Evolutionary conservation across 2,888 invertebrate genomes (phyloP), one percentile per base, ranked within the genome.

Genomic region (Rhogogaster chlorosoma): DNA sequence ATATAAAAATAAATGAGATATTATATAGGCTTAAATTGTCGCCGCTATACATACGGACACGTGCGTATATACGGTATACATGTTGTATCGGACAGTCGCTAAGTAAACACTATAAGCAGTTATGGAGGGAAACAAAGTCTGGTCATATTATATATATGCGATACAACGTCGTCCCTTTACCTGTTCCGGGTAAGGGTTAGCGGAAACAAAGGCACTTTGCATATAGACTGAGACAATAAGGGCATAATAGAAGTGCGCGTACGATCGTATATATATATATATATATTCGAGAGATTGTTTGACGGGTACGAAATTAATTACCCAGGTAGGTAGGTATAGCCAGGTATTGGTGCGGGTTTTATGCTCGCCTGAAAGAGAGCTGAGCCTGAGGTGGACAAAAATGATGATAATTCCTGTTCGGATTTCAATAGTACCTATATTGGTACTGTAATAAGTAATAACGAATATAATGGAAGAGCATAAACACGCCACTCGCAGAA

Each of bases 211-310:
- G 80, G 61, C 57, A 61, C 57, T 80, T 38, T 80, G 61, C 80
- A 22, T 80, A 80, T 61, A 61, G 80, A 80, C 80, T 38, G 80
- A 38, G 61, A 80, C 80, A 80, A 80, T 80, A 36, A 45, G 77
- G 77, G 49, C 32, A 32, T 49, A 45, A 77, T 29, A 53, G 77
- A 53, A 18, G 18, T 53, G 77, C 32, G 77, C 45, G 53, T 77
- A 77, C 49, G 53, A 26, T 26, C 42, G 38, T 42, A 42, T n/a
- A 1, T 70, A 36, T 15, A 2, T 70, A 36, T 9, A 32, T 32
- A 5, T 42, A 42, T 26, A 42, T 77, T 49, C 29, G 49, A 22
- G 26, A n/a, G 45, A 29, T 77, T 49, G 49, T 77, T 77, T 77
- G 75, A 77, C 75, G 53, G 75, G 75, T 77, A 29, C 32, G 49